Conservation (phyloP, 2,113 vertebrate species). For the western clawed frog (Xenopus tropicalis) region DNA sequence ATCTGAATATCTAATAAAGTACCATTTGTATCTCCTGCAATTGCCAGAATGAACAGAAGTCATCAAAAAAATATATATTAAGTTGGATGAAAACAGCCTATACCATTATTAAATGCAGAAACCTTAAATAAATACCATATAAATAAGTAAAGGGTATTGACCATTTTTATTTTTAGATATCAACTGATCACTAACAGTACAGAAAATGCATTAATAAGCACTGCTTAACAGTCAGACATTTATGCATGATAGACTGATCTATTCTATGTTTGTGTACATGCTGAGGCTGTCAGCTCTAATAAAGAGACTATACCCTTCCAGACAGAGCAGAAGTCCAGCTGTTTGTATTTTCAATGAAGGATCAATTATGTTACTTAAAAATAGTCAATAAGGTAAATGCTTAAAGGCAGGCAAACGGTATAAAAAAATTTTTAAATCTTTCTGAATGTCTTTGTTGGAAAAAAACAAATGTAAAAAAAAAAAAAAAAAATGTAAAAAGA, state of each 20-base stretch:
- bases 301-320: neutral
- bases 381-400: constrained; percentile 18
- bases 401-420: neutral
- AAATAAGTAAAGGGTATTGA: neutral
- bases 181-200: neutral
- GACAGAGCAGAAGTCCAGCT: constrained; percentile 11
- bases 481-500: too few relatives aligned
- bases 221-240: neutral
- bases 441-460: too few relatives aligned
- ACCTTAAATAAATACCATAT: neutral
- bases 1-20: too few relatives aligned
- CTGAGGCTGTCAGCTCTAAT: constrained; percentile 30
- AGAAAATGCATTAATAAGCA: neutral
- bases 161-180: neutral
- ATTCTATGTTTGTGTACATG: constrained; percentile 8
- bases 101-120: too few relatives aligned
- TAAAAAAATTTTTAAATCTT: too few relatives aligned
- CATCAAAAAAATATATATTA: too few relatives aligned
- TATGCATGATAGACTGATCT: constrained; percentile 25
- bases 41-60: too few relatives aligned
- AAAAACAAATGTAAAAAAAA: too few relatives aligned
- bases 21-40: too few relatives aligned
- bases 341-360: constrained; percentile 20
- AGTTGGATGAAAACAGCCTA: too few relatives aligned
- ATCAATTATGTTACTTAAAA: constrained; percentile 8